Evolutionary conservation across 2,113 vertebrate species (phyloP).

Genomic region (Fulica atra): DNA sequence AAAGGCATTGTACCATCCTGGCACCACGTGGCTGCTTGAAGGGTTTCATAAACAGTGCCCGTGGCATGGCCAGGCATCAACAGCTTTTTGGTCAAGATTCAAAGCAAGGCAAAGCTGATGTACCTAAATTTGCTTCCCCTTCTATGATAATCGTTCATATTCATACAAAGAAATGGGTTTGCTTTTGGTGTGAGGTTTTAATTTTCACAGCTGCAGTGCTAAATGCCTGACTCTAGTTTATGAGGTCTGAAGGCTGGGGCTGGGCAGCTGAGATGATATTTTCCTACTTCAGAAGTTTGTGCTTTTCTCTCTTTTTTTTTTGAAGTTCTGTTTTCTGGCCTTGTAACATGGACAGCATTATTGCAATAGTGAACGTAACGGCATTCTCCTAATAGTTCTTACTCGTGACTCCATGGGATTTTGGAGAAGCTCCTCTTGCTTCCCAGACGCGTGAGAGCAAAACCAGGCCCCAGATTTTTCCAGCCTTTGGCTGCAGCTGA

Average conservation of each 20-base stretch:
- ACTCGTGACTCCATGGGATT: not conserved
- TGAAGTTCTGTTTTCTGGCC: not conserved
- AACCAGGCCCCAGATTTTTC: not conserved
- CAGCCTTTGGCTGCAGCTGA: not conserved
- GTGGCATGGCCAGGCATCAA: not conserved
- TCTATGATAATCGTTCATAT: not conserved
- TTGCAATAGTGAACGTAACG: not conserved
- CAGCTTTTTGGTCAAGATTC: not conserved
- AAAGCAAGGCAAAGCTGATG: not conserved
- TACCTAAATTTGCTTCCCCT: not conserved
- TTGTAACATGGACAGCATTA: not conserved
- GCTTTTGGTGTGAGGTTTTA: not conserved
- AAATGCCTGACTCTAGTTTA: not conserved
- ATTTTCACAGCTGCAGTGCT: not conserved
- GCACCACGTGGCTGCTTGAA: accelerated
- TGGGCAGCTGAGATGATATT: not conserved
- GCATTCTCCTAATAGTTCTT: not conserved
- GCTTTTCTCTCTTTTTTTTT: not conserved
- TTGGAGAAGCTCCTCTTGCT: not conserved
- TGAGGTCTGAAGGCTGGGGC: not conserved
- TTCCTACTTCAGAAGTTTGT: not conserved
- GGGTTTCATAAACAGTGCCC: not conserved
- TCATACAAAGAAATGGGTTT: not conserved
- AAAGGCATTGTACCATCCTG: not conserved
- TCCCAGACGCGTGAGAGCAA: not conserved